Percentiles rank a stretch among this genome's conserved stretches.
Conservation (phyloP, 2,113 vertebrate genomes). For the Oncorhynchus tshawytscha region DNA sequence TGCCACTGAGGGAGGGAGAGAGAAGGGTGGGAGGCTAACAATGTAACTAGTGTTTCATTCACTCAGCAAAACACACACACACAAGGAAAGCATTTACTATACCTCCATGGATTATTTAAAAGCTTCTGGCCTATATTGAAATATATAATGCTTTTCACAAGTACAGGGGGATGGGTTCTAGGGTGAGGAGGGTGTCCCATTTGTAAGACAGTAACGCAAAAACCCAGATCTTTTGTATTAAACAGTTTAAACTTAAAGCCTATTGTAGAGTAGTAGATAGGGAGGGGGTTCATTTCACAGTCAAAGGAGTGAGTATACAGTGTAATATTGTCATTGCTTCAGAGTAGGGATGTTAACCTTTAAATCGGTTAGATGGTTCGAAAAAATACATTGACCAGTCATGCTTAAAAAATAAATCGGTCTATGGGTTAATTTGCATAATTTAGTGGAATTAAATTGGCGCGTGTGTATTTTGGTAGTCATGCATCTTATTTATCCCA, state of each 20-base stretch:
- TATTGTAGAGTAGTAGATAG: neutral
- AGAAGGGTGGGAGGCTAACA: slow-evolving; percentile 2
- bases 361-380: too few species aligned
- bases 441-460: too few species aligned
- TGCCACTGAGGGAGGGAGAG: slow-evolving; percentile 13
- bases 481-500: too few species aligned
- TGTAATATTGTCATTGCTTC: slow-evolving; percentile 48
- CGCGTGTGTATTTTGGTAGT: too few species aligned
- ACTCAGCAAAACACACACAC: slow-evolving; percentile 11
- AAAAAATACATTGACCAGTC: too few species aligned
- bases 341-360: neutral
- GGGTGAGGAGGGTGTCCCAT: too few species aligned
- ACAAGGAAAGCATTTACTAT: slow-evolving; percentile 6
- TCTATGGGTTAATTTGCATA: too few species aligned
- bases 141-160: too few species aligned
- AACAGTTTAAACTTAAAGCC: neutral
- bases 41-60: slow-evolving; percentile 9
- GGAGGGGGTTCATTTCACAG: slow-evolving; percentile 3
- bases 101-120: neutral
- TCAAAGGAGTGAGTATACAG: neutral
- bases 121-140: too few species aligned
- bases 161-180: too few species aligned
- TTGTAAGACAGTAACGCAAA: neutral
- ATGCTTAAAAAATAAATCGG: too few species aligned
- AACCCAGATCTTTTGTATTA: neutral